Conservation (phyloP, 2,888 invertebrate species). For the Drosophila cognata region DNA sequence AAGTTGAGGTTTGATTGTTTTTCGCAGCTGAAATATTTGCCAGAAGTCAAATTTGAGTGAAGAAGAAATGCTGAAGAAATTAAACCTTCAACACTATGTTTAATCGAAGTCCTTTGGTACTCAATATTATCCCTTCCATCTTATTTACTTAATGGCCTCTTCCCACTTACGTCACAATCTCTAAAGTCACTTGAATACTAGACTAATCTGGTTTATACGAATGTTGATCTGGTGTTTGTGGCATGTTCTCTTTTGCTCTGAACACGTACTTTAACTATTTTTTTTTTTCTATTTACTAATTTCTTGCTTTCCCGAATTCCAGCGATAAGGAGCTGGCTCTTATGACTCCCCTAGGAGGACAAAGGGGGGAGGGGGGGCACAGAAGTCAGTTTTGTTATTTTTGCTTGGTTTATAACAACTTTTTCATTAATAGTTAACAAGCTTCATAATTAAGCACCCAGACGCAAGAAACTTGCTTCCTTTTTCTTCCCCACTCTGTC, state of each 20-base stretch:
- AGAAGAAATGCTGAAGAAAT: not conserved
- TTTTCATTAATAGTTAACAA: slow-evolving; percentile 81
- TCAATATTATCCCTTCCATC: not conserved
- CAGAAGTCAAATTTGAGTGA: not conserved
- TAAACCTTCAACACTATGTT: no score
- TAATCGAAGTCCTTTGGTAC: no score
- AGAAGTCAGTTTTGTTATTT: slow-evolving; percentile 27
- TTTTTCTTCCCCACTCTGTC: slow-evolving; percentile 9
- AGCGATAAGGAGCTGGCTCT: slow-evolving; percentile 10
- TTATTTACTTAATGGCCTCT: not conserved
- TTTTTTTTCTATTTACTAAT: not conserved
- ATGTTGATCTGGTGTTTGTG: slow-evolving; percentile 20
- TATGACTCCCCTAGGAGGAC: slow-evolving; percentile 7
- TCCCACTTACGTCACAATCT: not conserved
- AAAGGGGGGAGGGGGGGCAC: no score
- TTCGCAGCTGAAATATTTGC: not conserved
- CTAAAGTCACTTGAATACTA: not conserved
- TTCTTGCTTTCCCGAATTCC: slow-evolving; percentile 11
- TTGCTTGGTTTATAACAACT: slow-evolving; percentile 64
- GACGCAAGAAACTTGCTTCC: slow-evolving; percentile 50
- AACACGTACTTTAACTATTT: not conserved
- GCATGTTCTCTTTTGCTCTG: not conserved
- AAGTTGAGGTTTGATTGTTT: not conserved
- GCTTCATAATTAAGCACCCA: slow-evolving; percentile 75
- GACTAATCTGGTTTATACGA: slow-evolving; percentile 13